A percentile compares a stretch with the other conserved stretches of the same genome.
Conservation (phyloP, 92 coral and sea anemone genomes). For the Muricea muricata region DNA sequence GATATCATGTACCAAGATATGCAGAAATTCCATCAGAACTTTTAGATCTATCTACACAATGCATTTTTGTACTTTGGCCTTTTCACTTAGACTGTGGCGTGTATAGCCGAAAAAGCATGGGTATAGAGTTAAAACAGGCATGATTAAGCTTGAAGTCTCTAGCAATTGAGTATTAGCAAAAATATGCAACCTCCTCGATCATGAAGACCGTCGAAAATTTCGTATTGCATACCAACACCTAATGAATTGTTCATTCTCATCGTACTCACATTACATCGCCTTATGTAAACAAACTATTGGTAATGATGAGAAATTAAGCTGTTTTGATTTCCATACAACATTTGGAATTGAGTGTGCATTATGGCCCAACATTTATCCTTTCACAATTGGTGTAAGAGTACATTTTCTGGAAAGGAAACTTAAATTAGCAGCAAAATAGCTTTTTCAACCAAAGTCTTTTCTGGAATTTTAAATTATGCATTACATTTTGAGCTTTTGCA, state of each 20-base stretch:
- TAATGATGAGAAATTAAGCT: neutral
- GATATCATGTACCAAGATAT: neutral
- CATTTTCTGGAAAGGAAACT: no score
- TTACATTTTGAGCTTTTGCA: no score
- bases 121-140: no score
- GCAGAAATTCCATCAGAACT: neutral
- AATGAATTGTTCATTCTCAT: neutral
- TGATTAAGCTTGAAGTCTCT: neutral
- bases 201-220: neutral
- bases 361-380: no score
- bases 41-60: neutral
- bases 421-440: no score
- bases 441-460: no score
- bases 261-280: neutral
- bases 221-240: neutral
- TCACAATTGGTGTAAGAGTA: no score
- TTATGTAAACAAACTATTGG: neutral
- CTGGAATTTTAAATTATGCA: no score
- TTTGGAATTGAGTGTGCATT: neutral
- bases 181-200: neutral
- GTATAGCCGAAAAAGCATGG: neutral
- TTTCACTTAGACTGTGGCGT: constrained; percentile 35
- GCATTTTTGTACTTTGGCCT: neutral
- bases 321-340: neutral
- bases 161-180: neutral